These are phyloP conservation scores for Psophia crepitans DNA, from an alignment of 2,113 vertebrate species.

Conservation along the genomic window DNA sequence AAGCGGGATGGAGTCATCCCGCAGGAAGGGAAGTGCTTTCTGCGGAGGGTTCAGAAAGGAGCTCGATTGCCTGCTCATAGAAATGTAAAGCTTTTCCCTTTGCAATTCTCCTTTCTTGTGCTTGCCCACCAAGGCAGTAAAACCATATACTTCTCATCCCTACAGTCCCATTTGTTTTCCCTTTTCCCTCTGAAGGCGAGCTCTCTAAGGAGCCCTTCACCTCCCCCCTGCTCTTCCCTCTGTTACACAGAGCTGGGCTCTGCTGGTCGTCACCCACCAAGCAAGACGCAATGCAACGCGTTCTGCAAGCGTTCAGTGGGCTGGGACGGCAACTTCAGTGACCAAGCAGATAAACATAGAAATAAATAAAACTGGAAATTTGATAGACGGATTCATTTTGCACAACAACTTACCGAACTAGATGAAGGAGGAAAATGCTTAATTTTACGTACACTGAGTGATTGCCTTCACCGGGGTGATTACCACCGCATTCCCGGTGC, in stretches of 20 bases:
- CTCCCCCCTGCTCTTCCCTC: neutral
- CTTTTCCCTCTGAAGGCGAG: conserved; percentile 22
- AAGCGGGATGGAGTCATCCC: neutral
- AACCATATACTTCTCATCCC: conserved; percentile 55
- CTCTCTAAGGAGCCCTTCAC: conserved; percentile 39
- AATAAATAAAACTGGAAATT: neutral
- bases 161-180: conserved; percentile 21
- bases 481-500: neutral
- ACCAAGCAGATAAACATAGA: neutral
- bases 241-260: neutral
- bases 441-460: neutral
- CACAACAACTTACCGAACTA: neutral
- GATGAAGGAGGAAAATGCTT: neutral
- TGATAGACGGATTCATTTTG: neutral
- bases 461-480: neutral
- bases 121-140: conserved; percentile 57
- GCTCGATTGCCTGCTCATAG: conserved; percentile 35
- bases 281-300: neutral
- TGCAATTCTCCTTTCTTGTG: conserved; percentile 50
- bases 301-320: accelerated
- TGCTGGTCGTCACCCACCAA: neutral
- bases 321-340: neutral
- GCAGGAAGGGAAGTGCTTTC: neutral
- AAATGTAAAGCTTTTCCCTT: conserved; percentile 43
- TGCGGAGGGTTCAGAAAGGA: neutral